These are phyloP conservation scores for Triplophysa dalaica DNA, from an alignment of 2,113 vertebrate species.

Conservation along the genomic window DNA sequence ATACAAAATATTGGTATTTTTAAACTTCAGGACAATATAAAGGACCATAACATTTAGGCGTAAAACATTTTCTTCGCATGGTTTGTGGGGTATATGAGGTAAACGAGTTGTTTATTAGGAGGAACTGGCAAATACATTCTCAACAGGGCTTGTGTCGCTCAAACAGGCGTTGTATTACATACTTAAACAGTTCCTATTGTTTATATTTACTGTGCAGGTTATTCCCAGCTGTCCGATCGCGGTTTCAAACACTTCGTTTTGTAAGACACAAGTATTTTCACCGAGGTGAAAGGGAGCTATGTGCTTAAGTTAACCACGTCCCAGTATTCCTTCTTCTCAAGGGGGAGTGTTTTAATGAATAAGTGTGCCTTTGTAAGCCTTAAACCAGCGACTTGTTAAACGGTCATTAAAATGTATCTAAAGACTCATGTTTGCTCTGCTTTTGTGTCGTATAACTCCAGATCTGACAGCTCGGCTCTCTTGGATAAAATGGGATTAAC, in stretches of 20 bases:
- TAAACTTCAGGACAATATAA: not conserved
- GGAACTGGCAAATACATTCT: constrained; percentile 40
- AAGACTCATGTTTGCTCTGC: constrained; percentile 63
- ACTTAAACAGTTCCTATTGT: constrained; percentile 46
- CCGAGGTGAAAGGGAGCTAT: constrained; percentile 34
- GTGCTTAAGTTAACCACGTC: constrained; percentile 56
- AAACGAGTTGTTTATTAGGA: constrained; percentile 33
- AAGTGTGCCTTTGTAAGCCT: constrained; percentile 49
- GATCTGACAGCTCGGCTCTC: constrained; percentile 84
- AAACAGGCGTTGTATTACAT: constrained; percentile 41
- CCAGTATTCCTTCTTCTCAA: constrained; percentile 52
- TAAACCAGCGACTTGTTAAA: constrained; percentile 62
- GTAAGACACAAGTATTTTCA: constrained; percentile 51
- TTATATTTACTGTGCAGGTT: constrained; percentile 45
- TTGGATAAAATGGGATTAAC: constrained; percentile 86
- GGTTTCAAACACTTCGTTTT: constrained; percentile 55
- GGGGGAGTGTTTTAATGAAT: constrained; percentile 45
- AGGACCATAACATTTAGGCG: not conserved
- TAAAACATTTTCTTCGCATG: not conserved
- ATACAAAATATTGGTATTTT: too few relatives aligned
- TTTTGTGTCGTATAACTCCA: constrained; percentile 62
- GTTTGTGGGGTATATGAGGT: not conserved
- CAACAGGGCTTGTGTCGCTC: constrained; percentile 46
- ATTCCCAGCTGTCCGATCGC: constrained; percentile 56
- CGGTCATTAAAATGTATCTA: constrained; percentile 68